These are phyloP conservation scores for Minunthozetes semirufus DNA, from an alignment of 2,888 invertebrate species.

Conservation along the genomic window DNA sequence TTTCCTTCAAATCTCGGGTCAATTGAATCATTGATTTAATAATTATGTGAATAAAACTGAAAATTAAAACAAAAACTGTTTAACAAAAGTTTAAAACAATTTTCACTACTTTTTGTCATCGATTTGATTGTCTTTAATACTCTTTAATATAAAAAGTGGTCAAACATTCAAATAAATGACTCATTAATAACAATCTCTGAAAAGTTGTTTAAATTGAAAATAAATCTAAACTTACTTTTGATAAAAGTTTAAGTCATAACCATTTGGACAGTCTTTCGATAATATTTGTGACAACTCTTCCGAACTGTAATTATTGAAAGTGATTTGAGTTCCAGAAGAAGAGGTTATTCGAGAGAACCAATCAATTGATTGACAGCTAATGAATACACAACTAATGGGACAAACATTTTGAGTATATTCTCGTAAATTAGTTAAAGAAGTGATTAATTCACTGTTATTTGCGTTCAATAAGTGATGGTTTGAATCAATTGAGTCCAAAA, in stretches of 20 bases:
- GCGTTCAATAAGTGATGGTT: background rate
- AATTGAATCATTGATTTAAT: background rate
- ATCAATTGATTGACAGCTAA: background rate
- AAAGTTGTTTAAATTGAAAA: background rate
- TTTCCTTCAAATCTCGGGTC: background rate
- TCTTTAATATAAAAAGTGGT: too few species aligned
- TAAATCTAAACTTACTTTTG: background rate
- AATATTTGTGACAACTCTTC: background rate
- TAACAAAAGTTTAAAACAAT: too few species aligned
- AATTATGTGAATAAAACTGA: constrained; percentile 15
- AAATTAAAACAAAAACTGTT: background rate
- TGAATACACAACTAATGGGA: background rate
- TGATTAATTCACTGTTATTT: constrained; percentile 2
- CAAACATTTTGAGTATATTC: background rate
- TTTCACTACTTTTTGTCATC: too few species aligned
- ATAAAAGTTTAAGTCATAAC: background rate
- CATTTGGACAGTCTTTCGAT: background rate
- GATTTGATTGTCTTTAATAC: too few species aligned
- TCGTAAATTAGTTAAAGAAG: background rate
- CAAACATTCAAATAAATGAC: background rate
- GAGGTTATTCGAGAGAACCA: constrained; percentile 2
- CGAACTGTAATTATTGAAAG: background rate
- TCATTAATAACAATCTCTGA: too few species aligned
- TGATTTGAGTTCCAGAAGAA: background rate
- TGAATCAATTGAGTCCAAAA: background rate